These are phyloP conservation scores for Zaprionus lachaisei DNA, from an alignment of 1,140 invertebrate species.

Conservation along the genomic window DNA sequence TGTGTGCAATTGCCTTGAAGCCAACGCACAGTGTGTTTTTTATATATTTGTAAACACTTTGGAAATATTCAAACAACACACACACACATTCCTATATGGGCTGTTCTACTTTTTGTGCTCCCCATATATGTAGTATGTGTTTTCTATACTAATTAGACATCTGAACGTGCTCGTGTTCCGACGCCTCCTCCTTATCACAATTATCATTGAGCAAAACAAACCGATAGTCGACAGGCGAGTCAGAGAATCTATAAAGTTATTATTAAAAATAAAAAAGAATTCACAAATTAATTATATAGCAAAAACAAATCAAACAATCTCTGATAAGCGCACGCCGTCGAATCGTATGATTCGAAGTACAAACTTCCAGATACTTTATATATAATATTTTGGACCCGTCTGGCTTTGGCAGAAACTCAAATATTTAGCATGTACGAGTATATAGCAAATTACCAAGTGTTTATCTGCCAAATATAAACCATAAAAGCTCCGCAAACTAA, in stretches of 20 bases:
- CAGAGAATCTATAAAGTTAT: slow-evolving; percentile 51
- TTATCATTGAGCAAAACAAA: slow-evolving; percentile 56
- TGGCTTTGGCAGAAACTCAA: slow-evolving; percentile 6
- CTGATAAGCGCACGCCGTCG: not conserved
- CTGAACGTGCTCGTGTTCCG: slow-evolving; percentile 11
- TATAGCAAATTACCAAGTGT: slow-evolving; percentile 3
- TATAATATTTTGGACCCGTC: not conserved
- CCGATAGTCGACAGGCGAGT: slow-evolving; percentile 46
- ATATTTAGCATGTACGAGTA: slow-evolving; percentile 14
- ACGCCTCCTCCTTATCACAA: slow-evolving; percentile 58
- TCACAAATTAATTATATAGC: not conserved
- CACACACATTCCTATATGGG: slow-evolving; percentile 9
- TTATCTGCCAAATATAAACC: slow-evolving; percentile 40
- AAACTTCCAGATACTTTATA: not conserved
- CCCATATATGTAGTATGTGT: slow-evolving; percentile 18
- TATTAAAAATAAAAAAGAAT: slow-evolving; percentile 20
- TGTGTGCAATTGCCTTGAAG: slow-evolving; percentile 30
- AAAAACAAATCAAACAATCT: slow-evolving; percentile 1
- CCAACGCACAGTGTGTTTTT: slow-evolving; percentile 37
- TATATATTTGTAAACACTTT: slow-evolving; percentile 73
- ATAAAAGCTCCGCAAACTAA: not conserved
- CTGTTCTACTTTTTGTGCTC: slow-evolving; percentile 50
- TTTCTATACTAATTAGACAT: slow-evolving; percentile 62
- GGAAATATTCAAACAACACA: slow-evolving; percentile 43
- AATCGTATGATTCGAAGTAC: not conserved